Percentiles rank a stretch among this genome's conserved stretches.
Evolutionary conservation across 2,888 invertebrate species (phyloP).

Genomic region (Sesia bembeciformis): DNA sequence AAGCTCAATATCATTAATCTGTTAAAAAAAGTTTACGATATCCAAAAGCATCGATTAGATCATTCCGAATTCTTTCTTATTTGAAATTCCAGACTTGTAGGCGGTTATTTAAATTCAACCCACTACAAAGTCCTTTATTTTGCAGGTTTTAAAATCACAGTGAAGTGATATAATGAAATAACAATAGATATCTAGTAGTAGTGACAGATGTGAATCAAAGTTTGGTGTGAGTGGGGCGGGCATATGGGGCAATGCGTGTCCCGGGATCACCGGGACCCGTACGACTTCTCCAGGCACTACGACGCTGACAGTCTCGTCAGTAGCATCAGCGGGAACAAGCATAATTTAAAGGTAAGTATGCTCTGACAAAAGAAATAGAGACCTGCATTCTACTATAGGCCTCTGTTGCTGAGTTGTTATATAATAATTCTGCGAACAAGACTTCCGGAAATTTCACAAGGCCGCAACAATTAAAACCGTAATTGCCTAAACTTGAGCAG

Average conservation of each 20-base stretch:
- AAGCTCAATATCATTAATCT: too few species aligned
- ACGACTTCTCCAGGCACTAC: slow-evolving; percentile 58
- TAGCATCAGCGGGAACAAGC: slow-evolving; percentile 38
- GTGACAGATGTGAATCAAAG: slow-evolving; percentile 2
- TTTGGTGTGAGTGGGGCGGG: slow-evolving; percentile 25
- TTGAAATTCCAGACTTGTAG: not conserved
- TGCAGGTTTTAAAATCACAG: not conserved
- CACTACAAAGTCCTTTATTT: not conserved
- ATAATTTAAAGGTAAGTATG: slow-evolving; percentile 40
- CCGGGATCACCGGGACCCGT: slow-evolving; percentile 72
- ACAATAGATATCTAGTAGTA: not conserved
- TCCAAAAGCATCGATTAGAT: not conserved
- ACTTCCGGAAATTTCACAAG: slow-evolving; percentile 7
- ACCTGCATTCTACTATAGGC: not conserved
- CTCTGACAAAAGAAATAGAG: not conserved
- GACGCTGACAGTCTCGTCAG: slow-evolving; percentile 64
- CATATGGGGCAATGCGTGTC: slow-evolving; percentile 87
- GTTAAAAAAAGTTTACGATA: not conserved
- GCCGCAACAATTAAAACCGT: too few species aligned
- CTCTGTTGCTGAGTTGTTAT: not conserved
- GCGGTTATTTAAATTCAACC: not conserved
- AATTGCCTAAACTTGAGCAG: too few species aligned
- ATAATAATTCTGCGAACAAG: not conserved
- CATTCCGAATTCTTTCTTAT: not conserved
- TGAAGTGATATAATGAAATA: slow-evolving; percentile 7